Percentiles rank a stretch among this genome's conserved stretches.
phyloP scores from a whole-genome alignment of 2,113 vertebrate genomes.

The Melanotaenia duboulayi region DNA sequence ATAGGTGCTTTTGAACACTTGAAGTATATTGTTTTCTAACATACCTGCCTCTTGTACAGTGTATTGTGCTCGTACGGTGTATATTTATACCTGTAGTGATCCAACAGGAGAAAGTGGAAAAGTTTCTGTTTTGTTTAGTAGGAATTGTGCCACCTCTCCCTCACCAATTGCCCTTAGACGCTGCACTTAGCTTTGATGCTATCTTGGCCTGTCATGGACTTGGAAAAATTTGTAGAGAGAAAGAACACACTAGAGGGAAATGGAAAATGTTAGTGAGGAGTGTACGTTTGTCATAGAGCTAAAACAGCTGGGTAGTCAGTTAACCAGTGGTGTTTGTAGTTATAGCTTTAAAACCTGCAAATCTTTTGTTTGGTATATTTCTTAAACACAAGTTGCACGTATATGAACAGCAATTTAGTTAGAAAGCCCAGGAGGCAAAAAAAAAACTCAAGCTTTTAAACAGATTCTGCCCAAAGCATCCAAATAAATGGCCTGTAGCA shows the following conservation, averaged over 20 bases:
- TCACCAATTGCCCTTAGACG: neutral
- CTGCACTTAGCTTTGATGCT: neutral
- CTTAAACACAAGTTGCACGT: neutral
- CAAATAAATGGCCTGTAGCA: neutral
- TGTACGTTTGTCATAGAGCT: neutral
- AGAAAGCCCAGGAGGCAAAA: neutral
- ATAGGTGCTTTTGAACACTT: slow-evolving; percentile 17
- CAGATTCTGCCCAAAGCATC: neutral
- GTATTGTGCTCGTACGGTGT: neutral
- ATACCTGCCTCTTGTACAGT: slow-evolving; percentile 10
- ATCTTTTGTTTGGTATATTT: too few species aligned
- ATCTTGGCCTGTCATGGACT: neutral
- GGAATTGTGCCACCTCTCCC: neutral
- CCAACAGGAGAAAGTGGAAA: neutral
- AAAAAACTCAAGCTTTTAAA: too few species aligned
- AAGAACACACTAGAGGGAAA: neutral
- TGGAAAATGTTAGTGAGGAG: neutral
- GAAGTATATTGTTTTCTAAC: slow-evolving; percentile 4
- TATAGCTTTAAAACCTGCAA: neutral
- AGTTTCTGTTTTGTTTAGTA: slow-evolving; percentile 1
- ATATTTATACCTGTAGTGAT: neutral
- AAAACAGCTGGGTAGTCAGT: neutral
- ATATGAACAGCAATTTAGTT: neutral
- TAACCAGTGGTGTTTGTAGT: neutral
- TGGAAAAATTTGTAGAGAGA: slow-evolving; percentile 1